These are phyloP conservation scores for Microhierax caerulescens DNA, from an alignment of 2,797 vertebrate species.

Conservation along the genomic window DNA sequence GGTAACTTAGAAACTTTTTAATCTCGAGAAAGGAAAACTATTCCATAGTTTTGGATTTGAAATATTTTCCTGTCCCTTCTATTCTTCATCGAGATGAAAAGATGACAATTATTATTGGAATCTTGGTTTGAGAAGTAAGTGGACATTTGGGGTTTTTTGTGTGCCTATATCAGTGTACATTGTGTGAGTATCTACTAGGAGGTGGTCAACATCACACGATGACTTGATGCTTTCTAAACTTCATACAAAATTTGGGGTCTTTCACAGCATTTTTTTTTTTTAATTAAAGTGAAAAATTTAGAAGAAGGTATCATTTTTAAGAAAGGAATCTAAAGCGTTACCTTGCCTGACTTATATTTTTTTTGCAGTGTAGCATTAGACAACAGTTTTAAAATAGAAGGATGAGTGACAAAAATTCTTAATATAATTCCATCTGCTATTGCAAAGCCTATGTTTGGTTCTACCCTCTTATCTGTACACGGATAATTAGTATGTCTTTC, in stretches of 20 bases:
- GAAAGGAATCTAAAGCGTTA: background rate
- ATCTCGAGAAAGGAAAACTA: background rate
- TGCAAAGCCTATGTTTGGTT: background rate
- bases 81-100: background rate
- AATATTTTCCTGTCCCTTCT: background rate
- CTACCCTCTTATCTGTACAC: background rate
- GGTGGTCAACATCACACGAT: background rate
- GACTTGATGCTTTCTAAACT: background rate
- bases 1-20: background rate
- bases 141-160: background rate
- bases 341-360: background rate
- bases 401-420: background rate
- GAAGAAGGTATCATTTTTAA: background rate
- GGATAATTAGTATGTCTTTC: conserved; percentile 19
- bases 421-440: background rate
- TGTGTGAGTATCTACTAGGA: background rate
- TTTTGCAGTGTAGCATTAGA: background rate
- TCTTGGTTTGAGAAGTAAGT: background rate
- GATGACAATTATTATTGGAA: background rate
- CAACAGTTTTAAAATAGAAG: background rate
- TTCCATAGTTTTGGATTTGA: background rate
- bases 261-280: background rate
- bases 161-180: background rate
- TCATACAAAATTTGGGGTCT: background rate
- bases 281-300: background rate